Conservation (phyloP, 1,140 invertebrate species). For the Lepidurus couesii region DNA sequence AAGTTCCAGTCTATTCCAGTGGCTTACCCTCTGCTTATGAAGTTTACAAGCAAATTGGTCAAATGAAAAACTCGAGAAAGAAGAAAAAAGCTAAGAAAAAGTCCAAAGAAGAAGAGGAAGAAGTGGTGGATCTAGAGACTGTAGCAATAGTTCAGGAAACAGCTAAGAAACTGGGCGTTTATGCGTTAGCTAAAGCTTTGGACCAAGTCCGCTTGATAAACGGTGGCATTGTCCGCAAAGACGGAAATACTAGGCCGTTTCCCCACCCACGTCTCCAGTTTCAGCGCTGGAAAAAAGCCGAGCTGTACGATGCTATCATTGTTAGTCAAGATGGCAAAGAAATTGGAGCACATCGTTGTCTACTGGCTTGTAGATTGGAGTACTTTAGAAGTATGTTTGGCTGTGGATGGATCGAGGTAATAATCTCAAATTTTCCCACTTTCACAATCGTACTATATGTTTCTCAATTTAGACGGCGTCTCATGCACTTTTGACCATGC, state of each 20-base stretch:
- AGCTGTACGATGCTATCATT: conserved; percentile 58
- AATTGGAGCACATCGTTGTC: conserved; percentile 64
- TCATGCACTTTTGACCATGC: conserved; percentile 40
- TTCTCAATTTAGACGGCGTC: conserved; percentile 29
- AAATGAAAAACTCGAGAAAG: conserved; percentile 40
- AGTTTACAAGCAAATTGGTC: conserved; percentile 45
- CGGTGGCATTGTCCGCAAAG: conserved; percentile 31
- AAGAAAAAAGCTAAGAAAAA: conserved; percentile 39
- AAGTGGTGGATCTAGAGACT: conserved; percentile 43
- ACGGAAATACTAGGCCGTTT: not conserved
- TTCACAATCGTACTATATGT: conserved; percentile 29
- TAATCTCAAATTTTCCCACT: conserved; percentile 31
- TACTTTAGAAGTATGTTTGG: conserved; percentile 70
- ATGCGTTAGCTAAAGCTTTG: conserved; percentile 43
- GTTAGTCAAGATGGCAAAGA: conserved; percentile 52
- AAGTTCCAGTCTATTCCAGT: conserved; percentile 33
- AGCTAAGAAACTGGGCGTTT: conserved; percentile 47
- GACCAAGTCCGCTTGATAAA: conserved; percentile 32
- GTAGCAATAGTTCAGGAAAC: conserved; percentile 54
- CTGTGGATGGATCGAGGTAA: conserved; percentile 62
- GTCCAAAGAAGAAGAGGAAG: conserved; percentile 40
- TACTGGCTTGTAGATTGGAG: conserved; percentile 62
- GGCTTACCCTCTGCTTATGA: conserved; percentile 50
- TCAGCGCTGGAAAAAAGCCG: conserved; percentile 45
- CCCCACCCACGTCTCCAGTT: conserved; percentile 30